These are phyloP conservation scores for Arbacia lixula DNA, from an alignment of 53 echinoderm and acorn worm species.

Conservation along the genomic window DNA sequence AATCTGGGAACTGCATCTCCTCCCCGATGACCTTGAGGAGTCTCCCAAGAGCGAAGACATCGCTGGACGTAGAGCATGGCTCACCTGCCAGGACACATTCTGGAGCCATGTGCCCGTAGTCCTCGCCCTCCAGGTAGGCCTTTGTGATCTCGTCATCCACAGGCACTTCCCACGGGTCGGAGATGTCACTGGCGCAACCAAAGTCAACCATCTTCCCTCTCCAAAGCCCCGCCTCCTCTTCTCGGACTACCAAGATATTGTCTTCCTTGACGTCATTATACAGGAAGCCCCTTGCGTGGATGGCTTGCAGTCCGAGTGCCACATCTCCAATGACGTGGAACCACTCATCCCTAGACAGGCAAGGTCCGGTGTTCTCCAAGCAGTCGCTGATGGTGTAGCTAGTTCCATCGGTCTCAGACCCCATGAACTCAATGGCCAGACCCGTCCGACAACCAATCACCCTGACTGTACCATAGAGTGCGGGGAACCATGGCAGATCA, in stretches of 20 bases:
- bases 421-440: constrained; percentile 40
- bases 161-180: background rate
- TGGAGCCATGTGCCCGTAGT: constrained; percentile 7
- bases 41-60: constrained; percentile 30
- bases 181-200: constrained; percentile 7
- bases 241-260: constrained; percentile 17
- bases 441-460: background rate
- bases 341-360: constrained; percentile 27
- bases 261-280: constrained; percentile 32
- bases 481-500: constrained; percentile 21
- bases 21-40: background rate
- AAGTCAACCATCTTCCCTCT: constrained; percentile 31
- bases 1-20: background rate
- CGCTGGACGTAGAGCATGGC: constrained; percentile 23
- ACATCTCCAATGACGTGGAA: constrained; percentile 18
- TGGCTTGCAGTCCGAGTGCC: constrained; percentile 4
- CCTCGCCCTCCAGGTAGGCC: background rate
- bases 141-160: constrained; percentile 17
- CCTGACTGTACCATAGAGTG: background rate
- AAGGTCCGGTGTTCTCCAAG: background rate
- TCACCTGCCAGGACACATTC: constrained; percentile 11
- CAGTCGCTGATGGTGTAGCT: constrained; percentile 44
- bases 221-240: constrained; percentile 9
- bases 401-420: background rate
- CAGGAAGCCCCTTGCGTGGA: constrained; percentile 16